Evolutionary conservation across 2,797 vertebrate species (phyloP).

Genomic region (Botia kubotai): DNA sequence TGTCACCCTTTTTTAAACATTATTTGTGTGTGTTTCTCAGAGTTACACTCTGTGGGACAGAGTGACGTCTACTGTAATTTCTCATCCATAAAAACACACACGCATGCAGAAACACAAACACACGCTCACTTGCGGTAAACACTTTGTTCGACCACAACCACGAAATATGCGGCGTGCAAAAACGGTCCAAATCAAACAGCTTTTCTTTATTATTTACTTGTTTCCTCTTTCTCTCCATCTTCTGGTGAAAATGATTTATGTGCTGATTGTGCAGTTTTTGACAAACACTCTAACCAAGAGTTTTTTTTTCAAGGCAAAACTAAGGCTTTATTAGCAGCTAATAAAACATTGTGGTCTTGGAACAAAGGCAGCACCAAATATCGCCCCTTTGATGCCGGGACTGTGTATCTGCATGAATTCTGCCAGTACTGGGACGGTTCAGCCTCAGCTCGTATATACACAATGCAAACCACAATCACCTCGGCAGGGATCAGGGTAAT

Average conservation of each 20-base stretch:
- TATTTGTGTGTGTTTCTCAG: neutral
- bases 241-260: neutral
- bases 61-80: conserved; percentile 12
- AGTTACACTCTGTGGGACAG: neutral
- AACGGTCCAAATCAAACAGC: neutral
- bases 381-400: conserved; percentile 7
- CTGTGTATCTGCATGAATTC: neutral
- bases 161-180: neutral
- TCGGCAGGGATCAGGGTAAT: conserved; percentile 15
- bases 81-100: conserved; percentile 30
- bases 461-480: conserved; percentile 38
- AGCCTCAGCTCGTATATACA: conserved; percentile 39
- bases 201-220: neutral
- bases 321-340: conserved; percentile 25
- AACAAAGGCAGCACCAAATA: conserved; percentile 20
- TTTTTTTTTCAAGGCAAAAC: neutral
- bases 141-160: conserved; percentile 8
- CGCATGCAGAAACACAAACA: neutral
- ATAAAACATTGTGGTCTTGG: conserved; percentile 27
- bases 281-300: conserved; percentile 14
- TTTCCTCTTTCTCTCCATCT: neutral
- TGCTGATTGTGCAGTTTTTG: neutral
- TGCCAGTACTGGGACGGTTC: conserved; percentile 5
- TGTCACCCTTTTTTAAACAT: neutral
- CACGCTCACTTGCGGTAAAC: neutral